A percentile compares a stretch with the other conserved stretches of the same genome.
Conservation (phyloP, 2,797 vertebrate genomes). For the Onychomys torridus region DNA sequence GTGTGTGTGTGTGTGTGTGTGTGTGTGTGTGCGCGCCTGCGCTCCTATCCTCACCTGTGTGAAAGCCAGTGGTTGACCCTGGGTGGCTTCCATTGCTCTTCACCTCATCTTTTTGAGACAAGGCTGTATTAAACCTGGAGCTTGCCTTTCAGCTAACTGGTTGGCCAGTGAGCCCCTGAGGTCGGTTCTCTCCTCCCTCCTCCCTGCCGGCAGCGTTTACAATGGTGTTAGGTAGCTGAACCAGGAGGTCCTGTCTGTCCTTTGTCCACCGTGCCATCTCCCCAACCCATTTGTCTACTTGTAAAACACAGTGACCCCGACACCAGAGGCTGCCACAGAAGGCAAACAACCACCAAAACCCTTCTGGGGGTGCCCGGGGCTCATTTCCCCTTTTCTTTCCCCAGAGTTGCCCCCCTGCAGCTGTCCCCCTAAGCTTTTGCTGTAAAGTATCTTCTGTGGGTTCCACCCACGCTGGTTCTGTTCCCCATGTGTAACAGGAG, state of each 20-base stretch:
- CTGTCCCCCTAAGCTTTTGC: not conserved
- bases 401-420: fast-evolving
- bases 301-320: not conserved
- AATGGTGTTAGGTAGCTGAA: not conserved
- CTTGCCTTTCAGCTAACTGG: not conserved
- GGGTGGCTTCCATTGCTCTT: not conserved
- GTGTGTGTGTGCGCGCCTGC: not conserved
- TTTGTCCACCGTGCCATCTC: not conserved
- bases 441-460: not conserved
- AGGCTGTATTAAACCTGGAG: not conserved
- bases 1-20: not conserved
- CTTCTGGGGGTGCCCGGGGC: fast-evolving
- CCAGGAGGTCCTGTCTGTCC: not conserved
- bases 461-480: not conserved
- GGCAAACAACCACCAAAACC: not conserved
- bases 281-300: not conserved
- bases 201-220: not conserved
- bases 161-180: not conserved
- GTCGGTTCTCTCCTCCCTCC: not conserved
- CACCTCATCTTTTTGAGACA: not conserved
- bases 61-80: not conserved
- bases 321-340: not conserved
- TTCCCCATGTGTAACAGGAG: not conserved
- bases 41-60: not conserved
- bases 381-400: not conserved